These are phyloP conservation scores for Chloromyia formosa DNA, from an alignment of 2,888 invertebrate genomes.

Conservation along the genomic window DNA sequence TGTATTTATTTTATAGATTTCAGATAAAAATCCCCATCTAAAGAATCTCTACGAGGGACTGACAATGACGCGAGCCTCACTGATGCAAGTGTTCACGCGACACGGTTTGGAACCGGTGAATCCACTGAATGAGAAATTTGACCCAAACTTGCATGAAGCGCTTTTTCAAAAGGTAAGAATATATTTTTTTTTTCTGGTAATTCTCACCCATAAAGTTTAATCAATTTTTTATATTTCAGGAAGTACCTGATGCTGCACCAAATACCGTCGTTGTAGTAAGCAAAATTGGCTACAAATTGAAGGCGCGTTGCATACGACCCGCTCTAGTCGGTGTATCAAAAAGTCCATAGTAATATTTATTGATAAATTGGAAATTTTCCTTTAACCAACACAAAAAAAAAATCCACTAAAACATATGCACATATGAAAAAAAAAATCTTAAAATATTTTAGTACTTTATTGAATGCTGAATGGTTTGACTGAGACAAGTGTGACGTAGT, in stretches of 20 bases:
- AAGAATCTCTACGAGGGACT: slow-evolving; percentile 89
- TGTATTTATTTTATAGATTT: slow-evolving; percentile 60
- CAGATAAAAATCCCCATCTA: slow-evolving; percentile 76
- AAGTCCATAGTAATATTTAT: slow-evolving; percentile 9
- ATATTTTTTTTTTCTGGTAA: not conserved
- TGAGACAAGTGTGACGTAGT: slow-evolving; percentile 10
- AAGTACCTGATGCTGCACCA: slow-evolving; percentile 79
- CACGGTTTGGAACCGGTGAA: slow-evolving; percentile 90
- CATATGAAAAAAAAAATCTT: not conserved
- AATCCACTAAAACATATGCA: no score
- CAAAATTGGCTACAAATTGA: slow-evolving; percentile 94
- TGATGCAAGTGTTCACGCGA: slow-evolving; percentile 86
- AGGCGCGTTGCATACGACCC: slow-evolving; percentile 92
- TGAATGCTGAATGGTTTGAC: slow-evolving; percentile 20
- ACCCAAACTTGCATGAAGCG: slow-evolving; percentile 97
- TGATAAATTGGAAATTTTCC: not conserved
- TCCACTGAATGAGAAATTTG: slow-evolving; percentile 92
- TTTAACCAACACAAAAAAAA: no score
- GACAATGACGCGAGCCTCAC: slow-evolving; percentile 85
- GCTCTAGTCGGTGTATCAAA: slow-evolving; percentile 97
- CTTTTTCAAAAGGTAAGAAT: slow-evolving; percentile 88
- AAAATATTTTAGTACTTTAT: not conserved
- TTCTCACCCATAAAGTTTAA: slow-evolving; percentile 4
- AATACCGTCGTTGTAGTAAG: slow-evolving; percentile 93
- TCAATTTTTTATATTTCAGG: slow-evolving; percentile 63